Base-by-base conservation (phyloP, 30 jellyfish, hydroid and myxozoan genomes). In the Sanderia malayensis region DNA sequence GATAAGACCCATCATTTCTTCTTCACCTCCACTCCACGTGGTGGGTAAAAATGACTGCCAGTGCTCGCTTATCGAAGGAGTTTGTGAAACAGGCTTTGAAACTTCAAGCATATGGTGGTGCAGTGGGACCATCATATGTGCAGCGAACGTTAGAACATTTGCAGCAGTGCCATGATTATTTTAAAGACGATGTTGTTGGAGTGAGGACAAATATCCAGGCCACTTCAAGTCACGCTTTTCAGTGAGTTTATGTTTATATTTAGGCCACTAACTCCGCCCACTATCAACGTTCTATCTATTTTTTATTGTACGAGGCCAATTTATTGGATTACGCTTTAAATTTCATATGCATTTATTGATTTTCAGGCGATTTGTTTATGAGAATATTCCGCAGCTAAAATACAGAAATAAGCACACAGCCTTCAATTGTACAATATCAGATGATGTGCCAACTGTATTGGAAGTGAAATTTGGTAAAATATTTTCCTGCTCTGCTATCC, bases 11-110 rank as follows among this genome's bases (percentile, higher is more conserved):
- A n/a, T n/a, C n/a, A n/a, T n/a, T n/a, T n/a, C n/a, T n/a, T n/a
- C n/a, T n/a, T n/a, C n/a, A n/a, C n/a, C n/a, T n/a, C n/a, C n/a
- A n/a, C n/a, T n/a, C n/a, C n/a, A n/a, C n/a, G n/a, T n/a, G n/a
- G n/a, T n/a, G n/a, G n/a, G n/a, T n/a, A n/a, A 15, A 19, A 76
- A 78, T 78, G 89, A 82, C 89, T 81, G 81, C 68, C 26, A 47
- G 59, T 8, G 26, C 77, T n/a, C 72, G 52, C 28, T 33, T 23
- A 58, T 67, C 86, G 30, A 60, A 45, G 68, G 89, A 64, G n/a
- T 68, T 70, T 0, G 89, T 78, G 1, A 78, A 78, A 24, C 34
- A 53, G 20, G 89, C 89, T 6, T 68, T 78, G 64, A 44, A 66
- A 62, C 55, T 10, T 0, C 89, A 78, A 31, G 64, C 89, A 0